These are phyloP conservation scores for Avahi laniger DNA, from an alignment of 2,797 vertebrate species.

Conservation along the genomic window DNA sequence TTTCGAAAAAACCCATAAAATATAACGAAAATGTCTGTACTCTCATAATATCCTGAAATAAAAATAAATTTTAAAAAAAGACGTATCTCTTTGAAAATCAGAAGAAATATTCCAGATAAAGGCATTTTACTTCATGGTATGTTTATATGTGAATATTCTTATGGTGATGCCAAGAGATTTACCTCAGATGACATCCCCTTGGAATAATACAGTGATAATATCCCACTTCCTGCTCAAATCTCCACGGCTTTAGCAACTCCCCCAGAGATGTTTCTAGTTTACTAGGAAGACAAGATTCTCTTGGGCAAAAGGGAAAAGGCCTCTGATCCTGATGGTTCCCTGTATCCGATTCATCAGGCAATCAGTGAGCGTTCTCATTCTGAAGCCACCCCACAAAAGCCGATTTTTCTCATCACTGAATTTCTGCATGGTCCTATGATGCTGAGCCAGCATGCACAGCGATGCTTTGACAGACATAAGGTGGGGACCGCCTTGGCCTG, in stretches of 20 bases:
- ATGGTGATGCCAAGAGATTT: neutral
- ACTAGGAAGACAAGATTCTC: neutral
- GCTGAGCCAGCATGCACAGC: accelerated
- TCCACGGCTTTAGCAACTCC: neutral
- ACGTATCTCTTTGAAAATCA: neutral
- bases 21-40: no score
- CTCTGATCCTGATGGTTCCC: neutral
- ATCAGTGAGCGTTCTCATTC: no score
- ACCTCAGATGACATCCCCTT: neutral
- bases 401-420: neutral
- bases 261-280: neutral
- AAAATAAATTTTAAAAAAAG: no score
- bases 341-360: neutral
- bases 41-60: no score
- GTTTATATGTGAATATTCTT: neutral
- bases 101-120: neutral
- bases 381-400: neutral
- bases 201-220: neutral
- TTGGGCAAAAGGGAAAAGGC: neutral
- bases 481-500: neutral
- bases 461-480: no score
- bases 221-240: neutral
- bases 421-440: accelerated
- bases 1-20: no score
- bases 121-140: neutral